These are phyloP conservation scores for Amphimedon queenslandica DNA, from an alignment of 37 sponge, comb jelly and placozoan species.

Conservation along the genomic window DNA sequence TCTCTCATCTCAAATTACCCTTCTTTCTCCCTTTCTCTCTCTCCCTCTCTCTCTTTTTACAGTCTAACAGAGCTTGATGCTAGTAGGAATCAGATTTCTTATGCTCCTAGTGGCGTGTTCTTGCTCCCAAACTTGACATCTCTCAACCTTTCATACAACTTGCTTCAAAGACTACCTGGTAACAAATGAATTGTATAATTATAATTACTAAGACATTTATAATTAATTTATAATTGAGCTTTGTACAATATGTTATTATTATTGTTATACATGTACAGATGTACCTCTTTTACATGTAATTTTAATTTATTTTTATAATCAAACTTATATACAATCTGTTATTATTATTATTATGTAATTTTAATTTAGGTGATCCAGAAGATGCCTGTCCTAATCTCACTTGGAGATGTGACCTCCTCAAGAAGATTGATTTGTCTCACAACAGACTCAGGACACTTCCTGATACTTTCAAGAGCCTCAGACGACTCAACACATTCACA, in stretches of 20 bases:
- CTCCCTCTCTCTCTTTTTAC: constrained; percentile 11
- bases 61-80: constrained; percentile 61
- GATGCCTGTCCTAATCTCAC: constrained; percentile 42
- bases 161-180: constrained; percentile 64
- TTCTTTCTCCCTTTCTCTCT: constrained; percentile 4
- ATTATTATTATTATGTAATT: too few relatives aligned
- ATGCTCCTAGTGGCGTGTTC: constrained; percentile 59
- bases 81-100: constrained; percentile 65
- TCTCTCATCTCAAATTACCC: too few relatives aligned
- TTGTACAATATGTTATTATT: too few relatives aligned
- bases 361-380: constrained; percentile 29
- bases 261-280: too few relatives aligned
- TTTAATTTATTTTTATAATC: too few relatives aligned
- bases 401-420: constrained; percentile 71
- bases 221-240: too few relatives aligned
- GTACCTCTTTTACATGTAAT: too few relatives aligned
- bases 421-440: constrained; percentile 70
- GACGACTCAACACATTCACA: constrained; percentile 39
- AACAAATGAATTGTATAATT: too few relatives aligned
- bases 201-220: too few relatives aligned
- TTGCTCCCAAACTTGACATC: constrained; percentile 43
- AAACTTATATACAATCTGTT: too few relatives aligned
- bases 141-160: constrained; percentile 55
- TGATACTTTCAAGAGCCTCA: constrained; percentile 64
- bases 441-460: constrained; percentile 66